Conservation (phyloP, 2,888 invertebrate species). For the Sphaerophoria rueppellii region DNA sequence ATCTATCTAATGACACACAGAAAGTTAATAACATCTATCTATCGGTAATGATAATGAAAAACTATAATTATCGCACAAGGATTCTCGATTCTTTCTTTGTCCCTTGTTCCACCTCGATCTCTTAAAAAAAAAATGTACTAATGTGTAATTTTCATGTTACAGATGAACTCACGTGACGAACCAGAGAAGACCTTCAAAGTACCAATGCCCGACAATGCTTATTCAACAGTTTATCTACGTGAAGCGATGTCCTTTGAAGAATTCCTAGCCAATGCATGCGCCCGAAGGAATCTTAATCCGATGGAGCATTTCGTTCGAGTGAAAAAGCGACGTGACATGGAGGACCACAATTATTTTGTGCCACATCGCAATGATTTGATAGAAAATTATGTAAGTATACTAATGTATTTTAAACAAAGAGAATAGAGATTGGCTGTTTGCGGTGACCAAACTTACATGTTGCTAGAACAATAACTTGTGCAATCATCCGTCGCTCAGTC, state of each 20-base stretch:
- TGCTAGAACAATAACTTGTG: conserved; percentile 55
- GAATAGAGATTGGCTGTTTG: conserved; percentile 12
- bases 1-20: conserved; percentile 35
- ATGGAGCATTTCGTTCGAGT: conserved; percentile 98
- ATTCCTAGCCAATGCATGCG: conserved; percentile 95
- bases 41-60: conserved; percentile 23
- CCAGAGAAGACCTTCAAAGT: conserved; percentile 94
- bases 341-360: conserved; percentile 97
- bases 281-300: conserved; percentile 94
- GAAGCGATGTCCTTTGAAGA: conserved; percentile 98
- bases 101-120: neutral
- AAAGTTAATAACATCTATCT: conserved; percentile 6
- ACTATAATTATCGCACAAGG: conserved; percentile 30
- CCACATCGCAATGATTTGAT: conserved; percentile 97
- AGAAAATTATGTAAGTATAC: conserved; percentile 93
- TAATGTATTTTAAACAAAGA: conserved; percentile 45
- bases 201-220: conserved; percentile 92
- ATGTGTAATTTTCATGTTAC: conserved; percentile 81
- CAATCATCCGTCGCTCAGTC: conserved; percentile 33
- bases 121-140: conserved; percentile 29
- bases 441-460: conserved; percentile 14
- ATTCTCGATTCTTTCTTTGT: neutral
- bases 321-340: conserved; percentile 96
- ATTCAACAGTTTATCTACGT: conserved; percentile 92
- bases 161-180: conserved; percentile 93